phyloP scores from a whole-genome alignment of 2,113 vertebrate genomes.

The Elanus axillaris region DNA sequence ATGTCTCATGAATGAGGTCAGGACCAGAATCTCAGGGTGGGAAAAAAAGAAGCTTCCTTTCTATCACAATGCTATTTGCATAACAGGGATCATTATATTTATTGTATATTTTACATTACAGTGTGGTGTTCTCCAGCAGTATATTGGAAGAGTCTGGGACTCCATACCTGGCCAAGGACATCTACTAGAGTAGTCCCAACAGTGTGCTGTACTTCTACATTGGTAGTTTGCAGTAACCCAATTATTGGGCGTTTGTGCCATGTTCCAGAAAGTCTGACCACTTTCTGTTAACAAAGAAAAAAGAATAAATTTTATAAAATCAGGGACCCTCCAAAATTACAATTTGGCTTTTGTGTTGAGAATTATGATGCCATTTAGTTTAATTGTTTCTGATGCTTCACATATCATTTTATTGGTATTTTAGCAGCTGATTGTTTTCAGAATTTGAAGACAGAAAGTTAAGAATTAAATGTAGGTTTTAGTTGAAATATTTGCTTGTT shows the following conservation, averaged over 20 bases:
- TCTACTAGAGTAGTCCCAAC: not conserved
- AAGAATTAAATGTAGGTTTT: not conserved
- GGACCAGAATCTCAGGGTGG: not conserved
- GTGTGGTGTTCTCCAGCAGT: not conserved
- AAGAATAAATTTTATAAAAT: not conserved
- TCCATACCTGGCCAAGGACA: not conserved
- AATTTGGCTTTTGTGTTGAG: not conserved
- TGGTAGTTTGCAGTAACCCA: not conserved
- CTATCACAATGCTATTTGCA: not conserved
- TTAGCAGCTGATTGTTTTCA: not conserved
- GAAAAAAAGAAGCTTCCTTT: not conserved
- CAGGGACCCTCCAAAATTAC: not conserved
- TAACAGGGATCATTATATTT: not conserved
- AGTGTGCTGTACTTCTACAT: not conserved
- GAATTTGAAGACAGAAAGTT: not conserved
- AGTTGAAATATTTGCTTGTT: not conserved
- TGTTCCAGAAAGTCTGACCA: not conserved
- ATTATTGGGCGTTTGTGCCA: not conserved
- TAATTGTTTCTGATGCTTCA: not conserved
- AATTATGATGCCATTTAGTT: not conserved
- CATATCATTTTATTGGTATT: not conserved
- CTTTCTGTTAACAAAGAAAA: not conserved
- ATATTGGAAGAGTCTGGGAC: too few relatives aligned
- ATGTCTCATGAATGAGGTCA: not conserved
- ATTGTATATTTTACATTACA: not conserved